Base-by-base conservation (phyloP, 2,113 vertebrate species). In the Stictonetta naevosa region DNA sequence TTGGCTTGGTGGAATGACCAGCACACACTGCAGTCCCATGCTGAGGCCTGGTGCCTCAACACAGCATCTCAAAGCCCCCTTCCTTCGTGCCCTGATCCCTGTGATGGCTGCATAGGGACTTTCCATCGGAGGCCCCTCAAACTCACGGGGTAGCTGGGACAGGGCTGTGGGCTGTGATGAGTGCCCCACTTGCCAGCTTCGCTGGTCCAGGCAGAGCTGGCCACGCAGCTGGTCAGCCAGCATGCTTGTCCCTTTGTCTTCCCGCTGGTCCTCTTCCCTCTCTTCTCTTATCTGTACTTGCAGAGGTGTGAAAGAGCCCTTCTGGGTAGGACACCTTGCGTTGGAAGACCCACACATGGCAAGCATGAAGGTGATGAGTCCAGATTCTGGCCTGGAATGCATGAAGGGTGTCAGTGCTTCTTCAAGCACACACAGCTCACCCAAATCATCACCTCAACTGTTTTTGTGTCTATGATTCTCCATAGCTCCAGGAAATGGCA, bases 211-310 rank as follows among this genome's bases (percentile, higher is more conserved):
- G 29, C 13, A 22, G 17, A 1, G 15, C 9, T 29, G 46, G 38
- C 4, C 36, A 28, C 3, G 1, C 5, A 55, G 33, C 6, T 38
- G 23, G 8, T 15, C 25, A 46, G 5, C 38, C 52, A 50, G 13
- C n/a, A 34, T 0, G 2, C 18, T 11, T 46, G 33, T 20, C 28
- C 11, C 20, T 9, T 42, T 1, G 2, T 10, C 21, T 38, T 83
- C 40, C 5, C 0, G 5, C n/a, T 48, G 20, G 6, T 71, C 48
- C 9, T 50, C 22, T 23, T 21, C 46, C 5, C 3, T 15, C 9
- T 5, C 48, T 40, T 10, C 15, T 34, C 19, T 9, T 38, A 8
- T 5, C 11, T 21, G 15, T 31, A 50, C 17, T 4, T 21, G 7
- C 5, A 15, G 11, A 2, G 4, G 13, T 12, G 28, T 38, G 52